Evolutionary conservation across 2,888 invertebrate species (phyloP), one percentile per base, ranked within the genome.

Genomic region (Plagodis dolabraria): DNA sequence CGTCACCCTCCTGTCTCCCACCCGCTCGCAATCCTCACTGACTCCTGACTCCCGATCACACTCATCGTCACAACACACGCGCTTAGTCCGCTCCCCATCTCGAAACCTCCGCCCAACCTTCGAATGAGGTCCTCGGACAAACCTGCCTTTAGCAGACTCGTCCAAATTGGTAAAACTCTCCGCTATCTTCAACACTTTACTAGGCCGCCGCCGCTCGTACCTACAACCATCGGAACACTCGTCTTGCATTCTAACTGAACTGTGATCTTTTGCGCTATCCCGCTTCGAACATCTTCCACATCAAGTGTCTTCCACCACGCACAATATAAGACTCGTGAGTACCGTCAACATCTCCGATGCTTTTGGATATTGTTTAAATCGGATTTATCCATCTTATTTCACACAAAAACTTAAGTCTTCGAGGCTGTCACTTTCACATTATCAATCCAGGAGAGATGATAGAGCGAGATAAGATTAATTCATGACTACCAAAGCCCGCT

Each of bases 121-220:
- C 61, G 89, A 90, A 72, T 92, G 85, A 12, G 92, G 92, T 49
- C 92, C 92, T 34, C 91, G 80, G 70, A 92, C 88, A 67, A 87
- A 92, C 47, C 92, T 84, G 22, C 92, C 89, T 74, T 91, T 92
- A 6, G 92, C 92, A 7, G 82, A 86, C 75, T 92, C 92, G 75
- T 93, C 93, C 76, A 92, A 84, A 75, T 93, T 93, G 63, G 93
- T 93, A 76, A 93, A 93, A 73, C 93, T 93, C 81, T 93, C 93
- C 6, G 93, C 93, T 78, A 93, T 93, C 81, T 92, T 92, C 77
- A 93, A 74, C 75, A 93, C 92, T 75, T 93, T 93, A 62, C 90
- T 89, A 54, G 92, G 92, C 85, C 86, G 89, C 76, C 91, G 87
- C 82, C 89, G 83, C 84, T 87, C 89, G 80, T 83, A 86, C 83